phyloP scores from a whole-genome alignment of 2,888 invertebrate species.

The Callimorpha dominula region DNA sequence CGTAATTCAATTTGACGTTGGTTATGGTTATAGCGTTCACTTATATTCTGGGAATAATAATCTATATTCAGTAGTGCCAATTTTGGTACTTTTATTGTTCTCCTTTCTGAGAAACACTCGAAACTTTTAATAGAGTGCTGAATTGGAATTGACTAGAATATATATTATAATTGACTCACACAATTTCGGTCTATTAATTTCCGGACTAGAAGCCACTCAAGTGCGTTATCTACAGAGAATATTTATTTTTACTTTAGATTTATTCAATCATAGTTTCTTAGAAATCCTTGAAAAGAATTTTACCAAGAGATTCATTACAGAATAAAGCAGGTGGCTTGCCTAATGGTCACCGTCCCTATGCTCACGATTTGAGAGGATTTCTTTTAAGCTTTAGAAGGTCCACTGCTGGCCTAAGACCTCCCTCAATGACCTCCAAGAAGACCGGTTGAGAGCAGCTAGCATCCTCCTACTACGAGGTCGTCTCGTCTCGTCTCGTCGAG shows the following conservation, averaged over 20 bases:
- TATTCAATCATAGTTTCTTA: neutral
- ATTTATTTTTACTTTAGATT: neutral
- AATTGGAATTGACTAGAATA: neutral
- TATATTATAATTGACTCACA: conserved; percentile 3
- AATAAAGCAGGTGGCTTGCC: neutral
- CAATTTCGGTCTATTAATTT: neutral
- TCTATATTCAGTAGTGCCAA: conserved; percentile 1
- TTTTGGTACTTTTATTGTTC: conserved; percentile 6
- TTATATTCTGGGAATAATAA: conserved; percentile 1
- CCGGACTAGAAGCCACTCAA: conserved; percentile 25
- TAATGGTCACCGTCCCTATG: neutral
- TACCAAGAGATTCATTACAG: neutral
- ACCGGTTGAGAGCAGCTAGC: too few species aligned
- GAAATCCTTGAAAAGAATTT: neutral
- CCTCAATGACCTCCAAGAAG: neutral
- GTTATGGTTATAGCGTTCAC: too few species aligned
- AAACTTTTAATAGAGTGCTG: conserved; percentile 2
- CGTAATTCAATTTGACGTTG: neutral
- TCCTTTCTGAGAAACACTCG: neutral
- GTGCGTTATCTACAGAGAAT: neutral
- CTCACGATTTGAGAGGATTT: too few species aligned
- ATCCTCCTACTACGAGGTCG: too few species aligned
- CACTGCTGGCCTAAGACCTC: neutral
- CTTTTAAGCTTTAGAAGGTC: too few species aligned
- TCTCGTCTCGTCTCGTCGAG: too few species aligned